These are phyloP conservation scores for Calliopum simillimum DNA, from an alignment of 2,888 invertebrate genomes.

Conservation along the genomic window DNA sequence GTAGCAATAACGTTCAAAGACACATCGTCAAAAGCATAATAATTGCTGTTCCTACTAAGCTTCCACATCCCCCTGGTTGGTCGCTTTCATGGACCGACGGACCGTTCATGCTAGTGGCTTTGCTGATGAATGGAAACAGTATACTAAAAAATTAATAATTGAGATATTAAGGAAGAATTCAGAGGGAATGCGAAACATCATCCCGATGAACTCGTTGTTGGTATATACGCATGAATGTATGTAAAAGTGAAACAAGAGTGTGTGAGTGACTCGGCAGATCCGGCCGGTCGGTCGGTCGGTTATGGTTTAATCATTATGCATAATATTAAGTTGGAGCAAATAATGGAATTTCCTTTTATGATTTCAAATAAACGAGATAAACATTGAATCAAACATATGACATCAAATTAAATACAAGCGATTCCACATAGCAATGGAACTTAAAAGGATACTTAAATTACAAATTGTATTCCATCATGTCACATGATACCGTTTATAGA, in stretches of 20 bases:
- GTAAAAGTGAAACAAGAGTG: background rate
- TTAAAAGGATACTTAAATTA: no score
- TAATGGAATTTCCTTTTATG: no score
- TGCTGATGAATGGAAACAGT: constrained; percentile 34
- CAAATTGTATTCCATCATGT: no score
- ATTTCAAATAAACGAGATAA: no score
- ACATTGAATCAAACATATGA: no score
- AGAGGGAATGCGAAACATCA: no score
- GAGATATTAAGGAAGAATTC: constrained; percentile 18
- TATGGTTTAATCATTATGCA: constrained; percentile 19
- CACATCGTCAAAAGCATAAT: constrained; percentile 51
- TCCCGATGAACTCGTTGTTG: no score
- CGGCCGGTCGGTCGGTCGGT: constrained; percentile 7
- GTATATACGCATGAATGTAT: no score
- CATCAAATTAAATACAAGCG: no score
- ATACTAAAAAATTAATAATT: constrained; percentile 40
- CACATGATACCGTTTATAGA: no score
- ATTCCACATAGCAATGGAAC: no score
- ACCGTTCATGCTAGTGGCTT: background rate
- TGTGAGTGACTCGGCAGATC: background rate
- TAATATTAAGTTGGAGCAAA: background rate
- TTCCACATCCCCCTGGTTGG: background rate
- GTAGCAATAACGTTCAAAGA: constrained; percentile 43
- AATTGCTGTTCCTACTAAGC: constrained; percentile 41
- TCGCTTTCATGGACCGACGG: constrained; percentile 1